These are phyloP conservation scores for Orestias chungarensis DNA, from an alignment of 2,797 vertebrate species.

Conservation along the genomic window DNA sequence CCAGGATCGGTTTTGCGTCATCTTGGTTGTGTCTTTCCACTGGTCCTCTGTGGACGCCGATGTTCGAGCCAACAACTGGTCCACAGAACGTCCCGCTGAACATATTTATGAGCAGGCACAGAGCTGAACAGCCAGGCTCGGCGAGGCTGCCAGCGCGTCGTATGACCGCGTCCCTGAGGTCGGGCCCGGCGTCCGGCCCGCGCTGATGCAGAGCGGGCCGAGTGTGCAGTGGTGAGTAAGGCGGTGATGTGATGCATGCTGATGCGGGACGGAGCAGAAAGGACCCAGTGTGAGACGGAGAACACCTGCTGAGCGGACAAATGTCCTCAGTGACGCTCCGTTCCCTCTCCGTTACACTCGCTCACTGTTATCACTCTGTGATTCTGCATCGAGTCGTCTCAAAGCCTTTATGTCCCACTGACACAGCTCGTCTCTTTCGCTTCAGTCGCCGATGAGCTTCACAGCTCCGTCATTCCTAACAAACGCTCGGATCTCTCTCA, in stretches of 20 bases:
- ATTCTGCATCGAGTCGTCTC: conserved; percentile 24
- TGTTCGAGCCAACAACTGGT: background rate
- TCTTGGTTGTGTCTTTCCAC: conserved; percentile 23
- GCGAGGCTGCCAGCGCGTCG: background rate
- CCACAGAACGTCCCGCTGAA: conserved; percentile 14
- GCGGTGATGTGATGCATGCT: conserved; percentile 68
- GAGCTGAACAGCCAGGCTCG: conserved; percentile 53
- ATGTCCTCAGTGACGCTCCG: conserved; percentile 59
- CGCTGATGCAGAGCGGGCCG: conserved; percentile 36
- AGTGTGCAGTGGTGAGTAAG: conserved; percentile 55
- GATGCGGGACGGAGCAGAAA: conserved; percentile 70
- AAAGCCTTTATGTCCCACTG: conserved; percentile 23
- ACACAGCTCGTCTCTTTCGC: conserved; percentile 13
- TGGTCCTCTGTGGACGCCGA: conserved; percentile 7
- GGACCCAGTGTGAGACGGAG: conserved; percentile 67
- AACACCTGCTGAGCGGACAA: conserved; percentile 75
- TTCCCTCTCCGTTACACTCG: conserved; percentile 32
- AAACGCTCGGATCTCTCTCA: background rate
- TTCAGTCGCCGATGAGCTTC: too few relatives aligned
- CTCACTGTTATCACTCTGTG: conserved; percentile 40
- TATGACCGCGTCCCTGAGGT: conserved; percentile 35
- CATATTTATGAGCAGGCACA: conserved; percentile 48
- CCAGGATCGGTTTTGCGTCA: background rate
- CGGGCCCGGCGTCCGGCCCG: conserved; percentile 14
- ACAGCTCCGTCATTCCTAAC: background rate